These are phyloP conservation scores for Spodoptera litura DNA, from an alignment of 1,140 invertebrate genomes.

Conservation along the genomic window DNA sequence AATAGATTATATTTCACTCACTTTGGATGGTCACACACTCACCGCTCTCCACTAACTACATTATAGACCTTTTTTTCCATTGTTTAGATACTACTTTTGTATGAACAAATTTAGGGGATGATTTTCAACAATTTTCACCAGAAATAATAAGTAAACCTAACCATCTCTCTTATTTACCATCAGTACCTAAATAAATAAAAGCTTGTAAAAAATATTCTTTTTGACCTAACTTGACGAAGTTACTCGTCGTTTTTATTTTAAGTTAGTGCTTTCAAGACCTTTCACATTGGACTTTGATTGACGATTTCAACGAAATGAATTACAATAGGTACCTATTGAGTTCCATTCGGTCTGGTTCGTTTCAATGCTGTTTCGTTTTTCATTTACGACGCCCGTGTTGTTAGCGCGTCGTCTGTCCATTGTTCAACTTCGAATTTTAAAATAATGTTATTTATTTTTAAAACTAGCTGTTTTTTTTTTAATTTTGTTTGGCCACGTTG, in stretches of 20 bases:
- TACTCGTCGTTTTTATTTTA: neutral
- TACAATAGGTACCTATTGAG: neutral
- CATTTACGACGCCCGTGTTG: slow-evolving; percentile 7
- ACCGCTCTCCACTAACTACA: too few species aligned
- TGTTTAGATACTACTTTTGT: too few species aligned
- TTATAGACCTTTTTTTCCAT: too few species aligned
- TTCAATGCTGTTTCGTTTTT: slow-evolving; percentile 34
- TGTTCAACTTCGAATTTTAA: slow-evolving; percentile 17
- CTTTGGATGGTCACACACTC: too few species aligned
- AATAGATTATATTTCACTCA: too few species aligned
- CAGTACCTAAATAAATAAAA: too few species aligned
- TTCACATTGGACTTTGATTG: slow-evolving; percentile 22
- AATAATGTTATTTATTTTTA: slow-evolving; percentile 12
- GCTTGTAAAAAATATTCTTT: too few species aligned
- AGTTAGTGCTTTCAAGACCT: neutral
- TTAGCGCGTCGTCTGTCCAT: neutral
- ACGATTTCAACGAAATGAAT: slow-evolving; percentile 22
- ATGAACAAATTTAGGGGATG: too few species aligned
- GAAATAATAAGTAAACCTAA: too few species aligned
- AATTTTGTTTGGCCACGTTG: neutral
- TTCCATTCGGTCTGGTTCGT: slow-evolving; percentile 24
- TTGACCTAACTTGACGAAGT: too few species aligned
- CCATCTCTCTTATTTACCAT: too few species aligned
- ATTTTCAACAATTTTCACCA: too few species aligned
- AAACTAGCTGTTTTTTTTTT: neutral